A percentile compares a stretch with the other conserved stretches of the same genome.
These are phyloP conservation scores for Listrodromus nycthemerus DNA, from an alignment of 2,888 invertebrate genomes.

Conservation along the genomic window DNA sequence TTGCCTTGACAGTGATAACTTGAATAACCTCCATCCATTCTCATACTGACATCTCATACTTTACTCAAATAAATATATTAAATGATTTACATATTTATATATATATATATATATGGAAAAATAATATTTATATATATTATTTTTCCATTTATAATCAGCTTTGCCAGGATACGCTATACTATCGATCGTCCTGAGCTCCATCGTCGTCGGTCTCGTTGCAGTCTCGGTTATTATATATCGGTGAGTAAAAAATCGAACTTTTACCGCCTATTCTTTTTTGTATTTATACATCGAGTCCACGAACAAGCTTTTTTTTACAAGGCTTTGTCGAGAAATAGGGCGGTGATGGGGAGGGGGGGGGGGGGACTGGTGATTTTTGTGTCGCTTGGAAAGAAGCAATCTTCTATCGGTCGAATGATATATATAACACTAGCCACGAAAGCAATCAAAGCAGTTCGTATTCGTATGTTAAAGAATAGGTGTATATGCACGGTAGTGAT, in stretches of 20 bases:
- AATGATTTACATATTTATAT: not conserved
- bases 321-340: not conserved
- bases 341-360: too few relatives aligned
- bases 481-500: not conserved
- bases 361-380: not conserved
- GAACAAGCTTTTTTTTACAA: not conserved
- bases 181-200: constrained; percentile 92
- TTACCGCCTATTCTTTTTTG: not conserved
- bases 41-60: not conserved
- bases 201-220: constrained; percentile 89
- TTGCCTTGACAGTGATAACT: not conserved
- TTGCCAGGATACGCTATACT: constrained; percentile 94
- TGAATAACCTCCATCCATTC: not conserved
- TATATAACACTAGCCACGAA: constrained; percentile 7
- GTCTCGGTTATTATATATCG: constrained; percentile 92
- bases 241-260: constrained; percentile 84
- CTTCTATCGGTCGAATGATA: constrained; percentile 1
- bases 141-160: constrained; percentile 85
- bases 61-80: not conserved
- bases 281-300: not conserved
- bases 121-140: too few relatives aligned
- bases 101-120: too few relatives aligned
- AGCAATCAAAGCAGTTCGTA: constrained; percentile 26
- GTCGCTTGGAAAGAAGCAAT: constrained; percentile 15
- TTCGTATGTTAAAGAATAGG: not conserved